Conservation (phyloP, 2,113 vertebrate species). For the Sminthopsis crassicaudata region DNA sequence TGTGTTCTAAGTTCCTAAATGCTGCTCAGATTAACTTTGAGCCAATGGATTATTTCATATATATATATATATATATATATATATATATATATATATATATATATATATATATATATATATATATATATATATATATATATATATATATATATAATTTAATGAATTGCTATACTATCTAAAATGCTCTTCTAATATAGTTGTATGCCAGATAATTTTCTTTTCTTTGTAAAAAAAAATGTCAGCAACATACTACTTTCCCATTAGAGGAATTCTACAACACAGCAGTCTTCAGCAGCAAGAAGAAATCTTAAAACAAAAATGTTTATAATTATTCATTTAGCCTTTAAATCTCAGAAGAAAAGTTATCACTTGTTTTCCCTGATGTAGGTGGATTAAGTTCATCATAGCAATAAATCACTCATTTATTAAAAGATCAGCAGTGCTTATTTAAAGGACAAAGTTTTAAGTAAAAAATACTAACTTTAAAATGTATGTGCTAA, state of each 20-base stretch:
- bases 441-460: neutral
- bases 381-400: neutral
- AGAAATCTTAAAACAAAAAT: constrained; percentile 25
- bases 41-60: neutral
- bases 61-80: fast-evolving
- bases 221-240: neutral
- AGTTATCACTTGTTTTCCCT: neutral
- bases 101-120: fast-evolving
- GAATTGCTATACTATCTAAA: neutral
- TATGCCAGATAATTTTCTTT: neutral
- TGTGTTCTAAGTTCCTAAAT: neutral
- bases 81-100: fast-evolving
- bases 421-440: neutral
- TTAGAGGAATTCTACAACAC: neutral
- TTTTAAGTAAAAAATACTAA: neutral
- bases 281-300: neutral
- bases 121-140: fast-evolving
- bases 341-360: constrained; percentile 30
- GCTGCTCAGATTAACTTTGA: neutral
- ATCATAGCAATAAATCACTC: constrained; percentile 15
- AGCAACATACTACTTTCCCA: neutral
- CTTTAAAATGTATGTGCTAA: neutral
- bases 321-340: constrained; percentile 18
- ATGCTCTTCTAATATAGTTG: neutral
- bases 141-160: fast-evolving